phyloP scores from a whole-genome alignment of 2,888 invertebrate genomes.

The Caenorhabditis sulstoni region DNA sequence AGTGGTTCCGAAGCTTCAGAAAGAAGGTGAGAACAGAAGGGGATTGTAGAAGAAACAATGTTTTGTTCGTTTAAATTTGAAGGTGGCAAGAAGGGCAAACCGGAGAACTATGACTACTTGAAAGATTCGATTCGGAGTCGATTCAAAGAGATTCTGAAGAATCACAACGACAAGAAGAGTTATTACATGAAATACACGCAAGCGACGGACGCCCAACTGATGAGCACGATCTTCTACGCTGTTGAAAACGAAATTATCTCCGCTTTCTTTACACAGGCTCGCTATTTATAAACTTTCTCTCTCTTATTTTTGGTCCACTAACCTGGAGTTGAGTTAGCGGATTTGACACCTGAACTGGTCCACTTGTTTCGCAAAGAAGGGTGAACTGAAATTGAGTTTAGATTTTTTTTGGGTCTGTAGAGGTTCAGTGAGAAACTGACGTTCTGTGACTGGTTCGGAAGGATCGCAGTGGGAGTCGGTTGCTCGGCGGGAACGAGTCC shows the following conservation, averaged over 20 bases:
- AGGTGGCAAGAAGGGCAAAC: conserved; percentile 47
- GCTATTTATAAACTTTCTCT: conserved; percentile 29
- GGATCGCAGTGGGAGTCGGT: conserved; percentile 88
- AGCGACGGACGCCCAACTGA: conserved; percentile 76
- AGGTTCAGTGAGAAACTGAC: conserved; percentile 73
- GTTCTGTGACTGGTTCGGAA: conserved; percentile 87
- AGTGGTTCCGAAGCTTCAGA: conserved; percentile 42
- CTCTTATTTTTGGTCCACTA: conserved; percentile 12
- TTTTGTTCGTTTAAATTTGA: not conserved
- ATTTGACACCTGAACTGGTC: conserved; percentile 96
- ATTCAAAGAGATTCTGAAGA: conserved; percentile 63
- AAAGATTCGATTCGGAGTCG: conserved; percentile 60
- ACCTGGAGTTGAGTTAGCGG: conserved; percentile 95
- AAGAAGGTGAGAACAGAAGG: conserved; percentile 53
- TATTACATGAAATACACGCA: conserved; percentile 73
- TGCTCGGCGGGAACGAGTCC: conserved; percentile 91
- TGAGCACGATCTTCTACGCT: conserved; percentile 76
- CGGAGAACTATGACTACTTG: conserved; percentile 57
- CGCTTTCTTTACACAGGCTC: conserved; percentile 49
- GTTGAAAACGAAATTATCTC: conserved; percentile 73
- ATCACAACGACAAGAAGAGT: conserved; percentile 59
- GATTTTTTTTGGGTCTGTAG: not conserved
- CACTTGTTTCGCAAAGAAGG: conserved; percentile 88
- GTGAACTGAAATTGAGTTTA: conserved; percentile 81
- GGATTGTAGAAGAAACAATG: too few relatives aligned